Evolutionary conservation across 2,888 invertebrate genomes (phyloP), one percentile per base, ranked within the genome.

Genomic region (Agonopterix subpropinquella): DNA sequence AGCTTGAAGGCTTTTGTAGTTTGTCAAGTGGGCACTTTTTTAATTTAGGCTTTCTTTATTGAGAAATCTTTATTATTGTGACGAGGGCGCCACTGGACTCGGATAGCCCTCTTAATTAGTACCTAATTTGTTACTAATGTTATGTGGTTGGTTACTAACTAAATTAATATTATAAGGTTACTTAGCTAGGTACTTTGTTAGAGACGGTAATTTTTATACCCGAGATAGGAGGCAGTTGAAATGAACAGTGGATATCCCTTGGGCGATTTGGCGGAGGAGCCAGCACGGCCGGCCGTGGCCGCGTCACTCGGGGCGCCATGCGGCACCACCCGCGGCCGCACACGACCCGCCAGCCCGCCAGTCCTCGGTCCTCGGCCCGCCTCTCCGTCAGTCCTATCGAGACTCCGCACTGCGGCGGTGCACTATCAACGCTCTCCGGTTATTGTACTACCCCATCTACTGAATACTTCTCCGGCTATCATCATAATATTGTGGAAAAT

Each of bases 341-440:
- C 54, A 54, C 53, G 53, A 52, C 52, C 45, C 42, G 44, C 50
- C 45, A 46, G 47, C 45, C 45, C 46, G 46, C 49, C n/a, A n/a
- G 49, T 51, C 5, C 49, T 51, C 43, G 53, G 48, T 60, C 28
- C 59, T 60, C 28, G 61, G 57, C 59, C 61, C 65, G 59, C 58
- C 51, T 56, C 53, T 57, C 62, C 72, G 75, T 62, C 84, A 86
- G 86, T 86, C 70, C 64, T 64, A 59, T 69, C 70, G 68, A 75
- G 67, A 70, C 79, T 73, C 80, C 79, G 84, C 83, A 80, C 70
- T 79, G 84, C 80, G 82, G 68, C 78, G 84, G 85, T 81, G 64
- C 11, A 11, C 41, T 44, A 39, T 18, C 28, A 7, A 39, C 39
- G 41, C 45, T 41, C 44, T 44, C 18, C 11, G 10, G n/a, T 41